Percentiles rank a stretch among this genome's conserved stretches.
phyloP scores from a whole-genome alignment of 1,140 invertebrate genomes.

The Nasonia giraulti region DNA sequence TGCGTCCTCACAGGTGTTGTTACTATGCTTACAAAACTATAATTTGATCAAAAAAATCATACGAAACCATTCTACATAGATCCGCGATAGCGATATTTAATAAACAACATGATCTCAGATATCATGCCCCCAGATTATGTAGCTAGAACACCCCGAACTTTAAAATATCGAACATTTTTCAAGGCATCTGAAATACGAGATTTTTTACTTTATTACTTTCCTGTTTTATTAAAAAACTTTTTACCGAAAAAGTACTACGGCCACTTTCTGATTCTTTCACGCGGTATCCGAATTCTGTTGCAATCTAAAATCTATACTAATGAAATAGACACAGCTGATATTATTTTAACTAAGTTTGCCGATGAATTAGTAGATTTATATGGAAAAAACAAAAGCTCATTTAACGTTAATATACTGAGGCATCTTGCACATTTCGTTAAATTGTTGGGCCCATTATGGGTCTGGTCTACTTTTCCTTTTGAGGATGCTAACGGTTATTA shows the following conservation, averaged over 20 bases:
- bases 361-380: slow-evolving; percentile 36
- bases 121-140: slow-evolving; percentile 41
- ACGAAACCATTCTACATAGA: neutral
- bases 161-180: slow-evolving; percentile 34
- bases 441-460: slow-evolving; percentile 42
- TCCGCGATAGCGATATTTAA: neutral
- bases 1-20: neutral
- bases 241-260: slow-evolving; percentile 39
- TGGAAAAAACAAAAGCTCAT: slow-evolving; percentile 38
- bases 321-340: slow-evolving; percentile 37
- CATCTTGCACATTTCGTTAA: slow-evolving; percentile 37
- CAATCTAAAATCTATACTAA: slow-evolving; percentile 37
- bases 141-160: slow-evolving; percentile 22
- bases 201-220: slow-evolving; percentile 35
- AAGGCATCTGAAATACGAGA: slow-evolving; percentile 43
- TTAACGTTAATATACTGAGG: slow-evolving; percentile 38
- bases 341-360: slow-evolving; percentile 24
- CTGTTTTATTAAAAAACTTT: slow-evolving; percentile 33
- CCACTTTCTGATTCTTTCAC: slow-evolving; percentile 40
- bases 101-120: neutral
- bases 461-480: slow-evolving; percentile 47
- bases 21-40: slow-evolving; percentile 17
- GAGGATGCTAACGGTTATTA: slow-evolving; percentile 42
- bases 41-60: slow-evolving; percentile 13
- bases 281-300: slow-evolving; percentile 39